Base-by-base conservation (phyloP, 2,113 vertebrate species). In the Nothocercus julius region DNA sequence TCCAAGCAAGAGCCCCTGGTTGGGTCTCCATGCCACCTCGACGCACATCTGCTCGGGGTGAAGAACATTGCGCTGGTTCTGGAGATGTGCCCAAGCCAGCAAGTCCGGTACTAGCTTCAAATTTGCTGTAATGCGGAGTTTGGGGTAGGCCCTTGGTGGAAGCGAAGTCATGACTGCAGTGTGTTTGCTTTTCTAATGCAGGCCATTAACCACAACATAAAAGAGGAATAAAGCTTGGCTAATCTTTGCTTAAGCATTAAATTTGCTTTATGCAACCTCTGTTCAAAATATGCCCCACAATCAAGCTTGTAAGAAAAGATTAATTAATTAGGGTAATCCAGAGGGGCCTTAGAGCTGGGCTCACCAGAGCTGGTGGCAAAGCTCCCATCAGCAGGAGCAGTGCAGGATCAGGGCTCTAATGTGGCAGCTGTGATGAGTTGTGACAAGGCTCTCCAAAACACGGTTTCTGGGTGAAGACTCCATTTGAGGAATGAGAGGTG, bases 181-280 rank as follows among this genome's bases (percentile, higher is more conserved):
- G 36, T 54, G 63, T 89, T 93, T 93, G 40, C 70, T 96, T 92
- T 95, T 77, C 91, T 93, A 91, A 93, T 22, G 40, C 68, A 81
- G 51, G 42, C 72, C 47, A 21, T 77, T 80, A 97, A 34, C 32
- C 18, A 20, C 56, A 68, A 49, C 69, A 78, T 89, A 84, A 90
- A 89, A 94, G 86, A 68, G 56, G 58, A 89, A 89, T 84, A 91
- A 90, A 91, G 92, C 64, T 85, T 81, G 76, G 45, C 53, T 88
- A 84, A 89, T 94, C 83, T 94, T 94, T 89, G 70, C 93, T 92
- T 90, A 76, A 84, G 40, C 76, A 69, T 68, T 89, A 92, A 69
- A 92, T 92, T 88, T 93, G 47, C 51, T 95, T 93, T 79, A 94
- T 79, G 63, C 78, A 92, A 82, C 74, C 54, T 93, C 77, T 51